Evolutionary conservation across 2,797 vertebrate species (phyloP), one percentile per base, ranked within the genome.

Genomic region (Thamnophis elegans): DNA sequence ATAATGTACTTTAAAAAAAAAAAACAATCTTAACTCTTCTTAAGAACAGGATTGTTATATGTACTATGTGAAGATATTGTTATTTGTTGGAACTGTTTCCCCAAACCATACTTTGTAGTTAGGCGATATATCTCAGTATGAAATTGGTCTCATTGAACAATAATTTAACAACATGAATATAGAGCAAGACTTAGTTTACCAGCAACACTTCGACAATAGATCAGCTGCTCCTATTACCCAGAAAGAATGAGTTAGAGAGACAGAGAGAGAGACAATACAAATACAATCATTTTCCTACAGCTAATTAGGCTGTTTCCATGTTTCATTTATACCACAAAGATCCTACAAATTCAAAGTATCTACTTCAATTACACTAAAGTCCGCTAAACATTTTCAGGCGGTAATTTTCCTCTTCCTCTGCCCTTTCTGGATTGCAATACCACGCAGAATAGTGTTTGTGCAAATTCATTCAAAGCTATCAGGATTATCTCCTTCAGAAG

Each of bases 281-380:
- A 59, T 88, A 95, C 95, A 95, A 95, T 96, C 95, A 95, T 96
- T 97, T 95, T 96, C 96, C 97, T 97, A 96, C 96, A 96, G 97
- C 97, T 97, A 97, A 98, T 98, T 97, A 97, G 96, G 95, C 94
- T 96, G 88, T 89, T 94, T 97, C 97, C 96, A 96, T 96, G 96
- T 97, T 97, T 96, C 95, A 95, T 95, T 96, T 96, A 90, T 94
- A 95, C 92, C 92, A 93, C 92, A 96, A 96, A 94, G 93, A 94
- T 95, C 95, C 96, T 96, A 95, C 95, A 97, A 94, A 98, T 96
- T 96, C 94, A 97, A 96, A 96, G 93, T 89, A 96, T 93, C 92
- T 89, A 95, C 5, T 65, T 88, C 95, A 91, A 86, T 95, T 85
- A 90, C 94, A 92, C 36, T 93, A 92, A 54, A 92, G 88, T 94